Evolutionary conservation across 2,888 invertebrate species (phyloP).

Genomic region (Glaucopsyche alexis): DNA sequence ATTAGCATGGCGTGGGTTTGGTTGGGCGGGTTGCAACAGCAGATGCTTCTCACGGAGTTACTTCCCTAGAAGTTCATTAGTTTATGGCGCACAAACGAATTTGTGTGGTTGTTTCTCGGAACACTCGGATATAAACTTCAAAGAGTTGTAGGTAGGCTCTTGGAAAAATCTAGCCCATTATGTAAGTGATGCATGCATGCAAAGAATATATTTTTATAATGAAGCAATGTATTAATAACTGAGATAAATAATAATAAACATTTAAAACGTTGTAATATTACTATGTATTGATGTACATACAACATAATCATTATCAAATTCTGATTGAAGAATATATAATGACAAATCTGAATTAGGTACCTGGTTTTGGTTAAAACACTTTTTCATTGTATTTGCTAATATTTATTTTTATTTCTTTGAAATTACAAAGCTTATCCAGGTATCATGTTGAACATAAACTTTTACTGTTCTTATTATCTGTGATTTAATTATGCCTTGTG

Average conservation of each 20-base stretch:
- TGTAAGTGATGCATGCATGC: neutral
- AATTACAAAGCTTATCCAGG: neutral
- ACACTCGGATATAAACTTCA: neutral
- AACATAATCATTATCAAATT: too few species aligned
- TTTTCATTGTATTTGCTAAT: neutral
- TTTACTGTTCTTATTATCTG: slow-evolving; percentile 6
- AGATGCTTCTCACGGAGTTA: slow-evolving; percentile 32
- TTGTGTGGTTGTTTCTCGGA: neutral
- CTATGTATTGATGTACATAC: too few species aligned
- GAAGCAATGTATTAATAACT: too few species aligned
- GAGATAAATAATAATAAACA: too few species aligned
- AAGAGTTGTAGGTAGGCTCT: neutral
- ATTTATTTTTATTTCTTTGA: neutral
- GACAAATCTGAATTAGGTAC: too few species aligned
- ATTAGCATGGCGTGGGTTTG: slow-evolving; percentile 37
- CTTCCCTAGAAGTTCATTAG: slow-evolving; percentile 26
- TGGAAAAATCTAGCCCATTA: neutral
- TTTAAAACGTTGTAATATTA: too few species aligned
- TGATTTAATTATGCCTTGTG: slow-evolving; percentile 26
- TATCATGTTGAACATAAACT: neutral
- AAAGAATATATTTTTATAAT: neutral
- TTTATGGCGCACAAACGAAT: neutral
- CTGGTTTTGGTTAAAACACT: too few species aligned
- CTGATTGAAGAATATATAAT: too few species aligned
- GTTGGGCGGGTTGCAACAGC: slow-evolving; percentile 35